A percentile compares a stretch with the other conserved stretches of the same genome.
These are phyloP conservation scores for Mormyrus hasselquistii DNA, from an alignment of 2,797 vertebrate genomes.

Conservation along the genomic window DNA sequence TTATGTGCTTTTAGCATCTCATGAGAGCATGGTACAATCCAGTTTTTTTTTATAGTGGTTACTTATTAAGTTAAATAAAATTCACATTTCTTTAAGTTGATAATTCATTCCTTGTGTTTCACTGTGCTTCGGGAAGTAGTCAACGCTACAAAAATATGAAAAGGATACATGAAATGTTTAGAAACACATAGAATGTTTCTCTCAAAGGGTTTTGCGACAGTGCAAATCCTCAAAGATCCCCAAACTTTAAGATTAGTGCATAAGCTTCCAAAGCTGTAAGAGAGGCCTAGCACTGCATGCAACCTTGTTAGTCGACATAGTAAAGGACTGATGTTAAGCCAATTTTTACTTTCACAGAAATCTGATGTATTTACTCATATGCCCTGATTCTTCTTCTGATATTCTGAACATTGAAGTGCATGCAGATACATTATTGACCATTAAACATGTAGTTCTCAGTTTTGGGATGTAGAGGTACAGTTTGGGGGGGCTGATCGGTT, in stretches of 20 bases:
- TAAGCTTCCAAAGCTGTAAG: conserved; percentile 28
- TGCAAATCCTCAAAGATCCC: conserved; percentile 53
- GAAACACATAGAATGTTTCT: conserved; percentile 36
- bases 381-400: not conserved
- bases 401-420: not conserved
- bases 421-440: not conserved
- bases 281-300: conserved; percentile 50
- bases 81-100: conserved; percentile 1
- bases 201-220: conserved; percentile 51
- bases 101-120: conserved; percentile 17
- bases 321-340: conserved; percentile 32
- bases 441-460: not conserved
- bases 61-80: conserved; percentile 7
- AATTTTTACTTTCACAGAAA: conserved; percentile 20
- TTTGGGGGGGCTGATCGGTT: conserved; percentile 43
- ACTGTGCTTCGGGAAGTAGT: conserved; percentile 15
- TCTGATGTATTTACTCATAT: not conserved
- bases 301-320: conserved; percentile 29
- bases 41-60: not conserved
- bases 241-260: conserved; percentile 53
- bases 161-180: conserved; percentile 42
- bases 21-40: not conserved
- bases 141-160: conserved; percentile 43
- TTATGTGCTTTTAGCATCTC: not conserved
- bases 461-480: conserved; percentile 30